Evolutionary conservation across 2,888 invertebrate genomes (phyloP), one percentile per base, ranked within the genome.

Genomic region (Sarcophaga carnaria): DNA sequence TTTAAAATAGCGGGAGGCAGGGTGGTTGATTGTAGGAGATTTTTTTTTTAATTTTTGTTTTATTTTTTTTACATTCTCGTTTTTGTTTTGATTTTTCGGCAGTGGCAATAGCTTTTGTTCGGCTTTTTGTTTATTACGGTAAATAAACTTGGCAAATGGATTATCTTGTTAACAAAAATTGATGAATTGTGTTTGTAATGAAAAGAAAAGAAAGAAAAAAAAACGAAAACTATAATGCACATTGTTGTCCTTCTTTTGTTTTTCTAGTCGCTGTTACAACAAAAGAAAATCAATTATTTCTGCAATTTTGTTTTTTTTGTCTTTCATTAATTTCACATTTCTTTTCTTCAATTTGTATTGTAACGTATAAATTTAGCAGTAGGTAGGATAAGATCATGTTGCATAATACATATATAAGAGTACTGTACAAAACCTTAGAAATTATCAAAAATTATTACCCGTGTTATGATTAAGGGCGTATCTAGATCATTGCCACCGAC

Each of bases 401-500:
- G 76, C 84, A 85, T 85, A 85, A 85, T 76, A 54, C 17, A 37
- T 37, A 37, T 37, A 10, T 37, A 37, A 22, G 4, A 37, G 37
- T 37, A 37, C 37, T 37, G 8, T 10, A 37, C 2, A 37, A 37
- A 37, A 37, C 37, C 37, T 37, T 37, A 10, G 37, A 37, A 37
- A 10, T 10, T 2, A 37, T 2, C 37, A 37, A 37, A 37, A 37
- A 37, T 10, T 14, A 74, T 95, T 96, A 98, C 98, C 96, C 96
- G 96, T 89, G 97, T 97, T 93, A 98, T 96, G 93, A 97, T 96
- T 92, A 98, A 95, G 88, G 98, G 97, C 76, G 97, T 96, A 92
- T 97, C 96, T 91, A 97, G 95, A 94, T 98, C 97, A 89, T 96
- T 95, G 90, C 97, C 97, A 90, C 98, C 98, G 89, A 97, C 97